These are phyloP conservation scores for Zaprionus gabonicus DNA, from an alignment of 1,140 invertebrate genomes.

Conservation along the genomic window DNA sequence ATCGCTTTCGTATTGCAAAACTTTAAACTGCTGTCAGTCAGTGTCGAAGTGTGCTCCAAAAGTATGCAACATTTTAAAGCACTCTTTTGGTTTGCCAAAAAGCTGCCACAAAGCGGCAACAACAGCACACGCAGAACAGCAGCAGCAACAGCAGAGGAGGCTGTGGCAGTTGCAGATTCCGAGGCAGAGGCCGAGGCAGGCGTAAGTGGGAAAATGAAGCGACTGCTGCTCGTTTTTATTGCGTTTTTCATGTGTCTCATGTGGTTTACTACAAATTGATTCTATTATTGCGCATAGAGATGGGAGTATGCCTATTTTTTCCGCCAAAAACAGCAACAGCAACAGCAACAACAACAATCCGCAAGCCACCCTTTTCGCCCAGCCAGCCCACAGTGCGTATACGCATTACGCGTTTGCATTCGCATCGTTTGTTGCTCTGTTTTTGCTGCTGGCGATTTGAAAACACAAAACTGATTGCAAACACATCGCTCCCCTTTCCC, in stretches of 20 bases:
- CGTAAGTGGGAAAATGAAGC: slow-evolving; percentile 20
- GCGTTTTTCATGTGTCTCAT: slow-evolving; percentile 77
- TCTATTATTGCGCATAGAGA: slow-evolving; percentile 70
- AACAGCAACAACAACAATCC: neutral
- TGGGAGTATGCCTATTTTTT: slow-evolving; percentile 5
- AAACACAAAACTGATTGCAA: slow-evolving; percentile 75
- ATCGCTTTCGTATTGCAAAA: too few relatives aligned
- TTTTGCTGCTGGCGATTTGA: slow-evolving; percentile 72
- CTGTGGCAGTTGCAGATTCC: neutral
- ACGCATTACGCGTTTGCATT: slow-evolving; percentile 17
- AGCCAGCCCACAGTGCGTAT: too few relatives aligned
- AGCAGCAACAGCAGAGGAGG: neutral
- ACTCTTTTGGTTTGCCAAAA: slow-evolving; percentile 63
- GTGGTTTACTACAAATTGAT: slow-evolving; percentile 83
- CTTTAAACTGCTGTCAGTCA: neutral
- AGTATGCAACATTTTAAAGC: slow-evolving; percentile 79
- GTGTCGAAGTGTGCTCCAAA: slow-evolving; percentile 38
- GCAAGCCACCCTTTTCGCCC: neutral
- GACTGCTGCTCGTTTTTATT: slow-evolving; percentile 69
- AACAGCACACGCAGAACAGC: slow-evolving; percentile 1
- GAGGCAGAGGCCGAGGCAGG: too few relatives aligned
- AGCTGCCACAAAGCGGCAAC: slow-evolving; percentile 26
- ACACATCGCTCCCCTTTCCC: slow-evolving; percentile 37
- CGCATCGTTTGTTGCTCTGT: slow-evolving; percentile 57
- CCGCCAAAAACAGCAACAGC: neutral